A percentile compares a stretch with the other conserved stretches of the same genome.
These are phyloP conservation scores for Resseliella maxima DNA, from an alignment of 2,888 invertebrate genomes.

Conservation along the genomic window DNA sequence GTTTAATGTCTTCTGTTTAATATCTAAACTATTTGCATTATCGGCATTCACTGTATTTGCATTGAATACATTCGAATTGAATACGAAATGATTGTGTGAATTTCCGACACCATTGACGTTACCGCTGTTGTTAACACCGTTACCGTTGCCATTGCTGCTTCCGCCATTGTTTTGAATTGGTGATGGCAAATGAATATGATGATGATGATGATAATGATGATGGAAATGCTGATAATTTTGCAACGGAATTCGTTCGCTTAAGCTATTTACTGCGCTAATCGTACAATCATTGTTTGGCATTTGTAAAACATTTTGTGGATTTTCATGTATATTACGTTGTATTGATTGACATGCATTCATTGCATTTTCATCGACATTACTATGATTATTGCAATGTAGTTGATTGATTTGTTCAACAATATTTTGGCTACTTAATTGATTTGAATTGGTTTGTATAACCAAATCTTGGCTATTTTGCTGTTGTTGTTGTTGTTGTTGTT, in stretches of 20 bases:
- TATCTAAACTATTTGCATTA: background rate
- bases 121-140: too few species aligned
- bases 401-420: background rate
- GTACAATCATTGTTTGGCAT: constrained; percentile 52
- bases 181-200: constrained; percentile 71
- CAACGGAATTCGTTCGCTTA: constrained; percentile 45
- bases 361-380: background rate
- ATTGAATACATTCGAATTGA: constrained; percentile 44
- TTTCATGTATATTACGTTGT: background rate
- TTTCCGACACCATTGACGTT: constrained; percentile 63
- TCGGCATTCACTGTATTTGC: background rate
- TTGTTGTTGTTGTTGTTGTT: background rate
- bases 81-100: constrained; percentile 57
- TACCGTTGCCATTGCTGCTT: too few species aligned
- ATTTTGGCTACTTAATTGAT: background rate
- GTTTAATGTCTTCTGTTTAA: background rate
- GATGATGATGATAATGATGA: constrained; percentile 70
- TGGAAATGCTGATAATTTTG: constrained; percentile 69
- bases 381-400: background rate
- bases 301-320: background rate
- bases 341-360: constrained; percentile 19
- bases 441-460: constrained; percentile 32
- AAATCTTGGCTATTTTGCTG: background rate
- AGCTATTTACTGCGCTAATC: constrained; percentile 4
- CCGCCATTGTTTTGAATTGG: too few species aligned